Conservation (phyloP, 2,113 vertebrate genomes). For the Zosterops hypoxanthus region DNA sequence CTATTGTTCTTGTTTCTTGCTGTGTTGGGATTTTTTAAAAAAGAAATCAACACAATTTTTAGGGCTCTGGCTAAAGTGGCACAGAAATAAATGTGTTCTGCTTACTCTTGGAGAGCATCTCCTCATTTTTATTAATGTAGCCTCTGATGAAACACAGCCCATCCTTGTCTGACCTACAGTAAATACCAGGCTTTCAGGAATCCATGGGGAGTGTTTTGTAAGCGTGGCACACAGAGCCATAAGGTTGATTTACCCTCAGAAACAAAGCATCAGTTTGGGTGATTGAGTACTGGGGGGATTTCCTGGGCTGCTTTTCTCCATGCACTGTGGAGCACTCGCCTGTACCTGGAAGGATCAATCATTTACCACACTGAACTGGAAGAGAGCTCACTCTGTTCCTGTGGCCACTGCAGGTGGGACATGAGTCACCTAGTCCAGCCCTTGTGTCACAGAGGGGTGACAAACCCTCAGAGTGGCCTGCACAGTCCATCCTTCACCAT, state of each 20-base stretch:
- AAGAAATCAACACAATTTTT: background rate
- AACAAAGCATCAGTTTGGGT: background rate
- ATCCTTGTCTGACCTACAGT: background rate
- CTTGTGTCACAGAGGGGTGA: background rate
- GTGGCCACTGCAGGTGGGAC: background rate
- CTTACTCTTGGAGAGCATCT: background rate
- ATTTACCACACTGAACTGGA: background rate
- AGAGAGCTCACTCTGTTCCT: rapidly evolving
- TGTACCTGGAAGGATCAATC: background rate
- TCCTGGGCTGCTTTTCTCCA: background rate
- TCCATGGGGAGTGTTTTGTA: background rate
- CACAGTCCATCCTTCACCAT: background rate
- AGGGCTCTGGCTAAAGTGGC: background rate
- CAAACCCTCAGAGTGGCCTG: background rate
- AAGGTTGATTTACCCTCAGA: conserved; percentile 17
- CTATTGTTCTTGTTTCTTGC: background rate
- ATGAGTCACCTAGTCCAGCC: background rate
- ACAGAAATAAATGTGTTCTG: background rate
- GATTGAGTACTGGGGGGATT: background rate
- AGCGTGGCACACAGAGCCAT: background rate
- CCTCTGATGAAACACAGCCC: background rate
- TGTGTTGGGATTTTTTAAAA: background rate
- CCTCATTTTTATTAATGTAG: background rate
- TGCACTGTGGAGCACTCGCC: background rate
- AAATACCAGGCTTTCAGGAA: background rate